Conservation (phyloP, 2,113 vertebrate species). For the Sylvietta virens region DNA sequence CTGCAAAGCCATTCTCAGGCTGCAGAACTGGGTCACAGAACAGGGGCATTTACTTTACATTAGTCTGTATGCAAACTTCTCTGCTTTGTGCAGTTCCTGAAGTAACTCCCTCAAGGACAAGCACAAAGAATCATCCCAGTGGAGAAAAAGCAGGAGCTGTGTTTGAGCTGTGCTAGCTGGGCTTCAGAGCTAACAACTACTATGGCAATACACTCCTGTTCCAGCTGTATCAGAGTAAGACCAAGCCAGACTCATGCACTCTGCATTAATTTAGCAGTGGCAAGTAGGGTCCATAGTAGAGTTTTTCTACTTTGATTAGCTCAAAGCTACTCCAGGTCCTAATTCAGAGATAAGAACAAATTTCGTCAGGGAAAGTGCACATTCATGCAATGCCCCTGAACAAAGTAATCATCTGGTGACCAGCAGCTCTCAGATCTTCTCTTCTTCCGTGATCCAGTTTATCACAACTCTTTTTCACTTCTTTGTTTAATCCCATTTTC, state of each 20-base stretch:
- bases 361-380: not conserved
- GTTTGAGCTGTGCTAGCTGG: not conserved
- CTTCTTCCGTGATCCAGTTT: not conserved
- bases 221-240: not conserved
- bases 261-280: not conserved
- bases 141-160: not conserved
- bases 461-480: not conserved
- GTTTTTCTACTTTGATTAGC: not conserved
- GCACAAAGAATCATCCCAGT: not conserved
- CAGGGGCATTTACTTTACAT: not conserved
- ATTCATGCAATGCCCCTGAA: not conserved
- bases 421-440: not conserved
- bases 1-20: not conserved
- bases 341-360: not conserved
- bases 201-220: not conserved
- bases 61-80: not conserved
- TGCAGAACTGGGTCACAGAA: not conserved
- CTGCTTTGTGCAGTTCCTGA: not conserved
- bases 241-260: not conserved
- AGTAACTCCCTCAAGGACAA: not conserved
- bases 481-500: not conserved
- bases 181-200: not conserved
- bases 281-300: not conserved
- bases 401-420: not conserved
- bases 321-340: not conserved